Base-by-base conservation (phyloP, 1,140 invertebrate genomes). In the Zaprionus inermis region DNA sequence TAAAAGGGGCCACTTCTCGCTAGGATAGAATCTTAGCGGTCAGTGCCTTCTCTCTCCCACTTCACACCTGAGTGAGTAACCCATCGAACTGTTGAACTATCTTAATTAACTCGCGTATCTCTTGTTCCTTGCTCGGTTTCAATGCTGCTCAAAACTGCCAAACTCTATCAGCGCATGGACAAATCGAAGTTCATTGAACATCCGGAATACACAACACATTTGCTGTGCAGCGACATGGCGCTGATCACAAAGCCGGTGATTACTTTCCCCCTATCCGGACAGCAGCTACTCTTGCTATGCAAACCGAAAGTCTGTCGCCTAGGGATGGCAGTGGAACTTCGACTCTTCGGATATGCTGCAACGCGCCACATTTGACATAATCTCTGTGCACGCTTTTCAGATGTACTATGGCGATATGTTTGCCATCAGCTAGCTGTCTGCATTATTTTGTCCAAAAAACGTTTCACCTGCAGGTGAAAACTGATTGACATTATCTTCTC, bases 21-120 rank as follows among this genome's bases (percentile, higher is more conserved):
- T n/a, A n/a, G 24, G 24, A 28, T 1, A 4, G 24, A 28, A 1
- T 28, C 24, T 28, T 2, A 24, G 22, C 71, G 77, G 81, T 38
- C 51, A 92, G 16, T 94, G 93, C 93, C 85, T 95, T 95, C 94
- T 3, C 94, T 94, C 14, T 94, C 94, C 5, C 95, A 95, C 72
- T 95, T 94, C 72, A 72, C 68, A 0, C 22, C 5, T 20, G 20
- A 49, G 18, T 52, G n/a, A 44, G 28, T 9, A 32, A 51, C 24
- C 36, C n/a, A 59, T 5, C 36, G 12, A 24, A 41, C n/a, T 49
- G 10, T 30, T 10, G 11, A 63, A 9, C 16, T 18, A 24, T 18
- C 28, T 6, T 24, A 22, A 32, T 55, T 64, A 44, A 54, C 12
- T 18, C 18, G 20, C 36, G 16, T 66, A 16, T 30, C 14, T 36